Base-by-base conservation (phyloP, 2,888 invertebrate genomes). In the Formica aserva region DNA sequence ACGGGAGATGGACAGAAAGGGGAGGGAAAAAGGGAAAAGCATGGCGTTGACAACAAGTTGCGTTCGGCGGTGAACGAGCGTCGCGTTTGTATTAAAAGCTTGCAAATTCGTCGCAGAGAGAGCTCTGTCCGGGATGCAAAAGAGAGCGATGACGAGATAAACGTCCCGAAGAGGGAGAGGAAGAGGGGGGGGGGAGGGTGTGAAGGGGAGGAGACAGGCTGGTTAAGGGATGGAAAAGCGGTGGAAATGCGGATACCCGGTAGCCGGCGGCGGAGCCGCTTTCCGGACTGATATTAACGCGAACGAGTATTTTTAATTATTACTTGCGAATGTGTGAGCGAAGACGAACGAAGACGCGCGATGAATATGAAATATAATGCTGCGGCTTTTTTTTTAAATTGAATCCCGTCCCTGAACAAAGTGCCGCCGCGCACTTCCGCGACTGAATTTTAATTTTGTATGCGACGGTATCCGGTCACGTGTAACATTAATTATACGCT, bases 331-430 rank as follows among this genome's bases (percentile, higher is more conserved):
- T 92, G 92, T 92, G 91, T 88, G 83, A 83, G 80, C 78, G 60
- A 77, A 65, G 76, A 84, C 80, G 85, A 72, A 55, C 29, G 57
- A 82, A 66, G 84, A 78, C 83, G 69, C 60, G 75, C 80, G 48
- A 90, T 91, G 93, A 93, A 93, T 93, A 93, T 93, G 93, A 94
- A 94, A 93, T 93, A 93, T 93, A 93, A 92, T 92, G 92, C 92
- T 92, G 92, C 92, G 22, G 92, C 22, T 93, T 93, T 92, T 72
- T 91, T 93, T 92, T 88, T 93, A 71, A 71, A 94, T 94, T 93
- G 93, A 89, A 93, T 91, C 85, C 86, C 86, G 87, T 1, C 85
- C 86, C 83, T 38, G 86, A 82, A 84, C 85, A 75, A 71, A 78
- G 60, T 48, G 66, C 75, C 86, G 84, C 81, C 82, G 77, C 83